Percentiles rank a stretch among this genome's conserved stretches.
These are phyloP conservation scores for Ochropacha duplaris DNA, from an alignment of 2,888 invertebrate species.

Conservation along the genomic window DNA sequence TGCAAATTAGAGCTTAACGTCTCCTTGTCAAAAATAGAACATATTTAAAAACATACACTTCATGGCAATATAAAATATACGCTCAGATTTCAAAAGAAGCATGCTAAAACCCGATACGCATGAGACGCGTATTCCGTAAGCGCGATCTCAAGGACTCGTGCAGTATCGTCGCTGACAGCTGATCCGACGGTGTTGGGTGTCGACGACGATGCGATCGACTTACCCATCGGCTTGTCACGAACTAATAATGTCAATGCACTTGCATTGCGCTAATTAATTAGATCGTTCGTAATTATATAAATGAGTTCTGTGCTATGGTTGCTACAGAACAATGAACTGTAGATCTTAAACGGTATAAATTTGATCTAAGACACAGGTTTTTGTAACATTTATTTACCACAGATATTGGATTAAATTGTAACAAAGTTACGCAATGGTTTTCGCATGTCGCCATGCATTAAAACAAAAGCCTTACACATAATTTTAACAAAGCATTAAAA, in stretches of 20 bases:
- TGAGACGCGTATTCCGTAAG: conserved; percentile 75
- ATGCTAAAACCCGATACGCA: conserved; percentile 62
- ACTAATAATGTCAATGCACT: conserved; percentile 58
- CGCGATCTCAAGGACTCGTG: conserved; percentile 66
- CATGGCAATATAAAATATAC: conserved; percentile 18
- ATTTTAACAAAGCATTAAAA: conserved; percentile 61
- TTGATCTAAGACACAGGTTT: no score
- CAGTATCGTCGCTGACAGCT: conserved; percentile 69
- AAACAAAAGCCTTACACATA: conserved; percentile 51
- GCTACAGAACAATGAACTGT: no score
- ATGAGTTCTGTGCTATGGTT: no score
- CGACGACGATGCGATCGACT: conserved; percentile 61
- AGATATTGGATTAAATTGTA: conserved; percentile 25
- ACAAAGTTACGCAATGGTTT: conserved; percentile 53
- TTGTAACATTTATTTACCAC: no score
- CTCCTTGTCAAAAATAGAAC: conserved; percentile 10
- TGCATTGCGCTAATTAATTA: conserved; percentile 47
- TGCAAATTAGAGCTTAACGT: conserved; percentile 1
- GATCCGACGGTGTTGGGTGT: conserved; percentile 63
- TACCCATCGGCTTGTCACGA: conserved; percentile 70
- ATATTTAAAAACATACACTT: conserved; percentile 14
- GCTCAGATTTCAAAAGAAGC: conserved; percentile 60
- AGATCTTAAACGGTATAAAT: no score
- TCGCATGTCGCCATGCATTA: conserved; percentile 62
- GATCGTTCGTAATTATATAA: no score